Evolutionary conservation across 2,888 invertebrate species (phyloP), one percentile per base, ranked within the genome.

Genomic region (Beris morrisii): DNA sequence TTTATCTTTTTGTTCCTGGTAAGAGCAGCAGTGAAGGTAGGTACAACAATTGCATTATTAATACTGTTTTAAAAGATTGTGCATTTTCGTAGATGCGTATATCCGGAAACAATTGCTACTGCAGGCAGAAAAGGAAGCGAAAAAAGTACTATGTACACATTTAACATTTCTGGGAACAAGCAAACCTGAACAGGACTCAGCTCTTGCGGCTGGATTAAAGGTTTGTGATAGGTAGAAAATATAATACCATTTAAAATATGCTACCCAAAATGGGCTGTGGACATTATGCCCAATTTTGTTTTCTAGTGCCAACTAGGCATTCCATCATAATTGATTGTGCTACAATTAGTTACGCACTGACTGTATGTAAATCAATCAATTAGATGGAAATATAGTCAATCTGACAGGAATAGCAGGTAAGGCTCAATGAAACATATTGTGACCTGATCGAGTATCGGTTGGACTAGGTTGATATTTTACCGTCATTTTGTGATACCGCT

Each of bases 81-180:
- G 7, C 32, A 32, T 5, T 7, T 4, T 32, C 32, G 32, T 32
- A 59, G 59, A 48, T 31, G 13, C 28, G 6, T 31, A 48, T 12
- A 32, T 59, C 7, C 61, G 50, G 5, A 50, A 61, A 50, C 50
- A 61, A 15, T 38, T 61, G 5, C 38, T 61, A 6, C 22, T 52
- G 38, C 50, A 61, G 50, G 61, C 50, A 5, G 61, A 61, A 50
- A 61, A 61, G n/a, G 61, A 50, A 50, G 61, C 22, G 13, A 31
- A 50, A 32, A 28, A 50, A 4, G 32, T 61, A 12, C 11, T 11
- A 12, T 61, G 61, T 38, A n/a, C 5, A 9, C 50, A 61, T 38
- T 32, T 61, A 11, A 50, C 61, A 15, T 61, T 38, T 45, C 12
- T 61, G 22, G 61, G 50, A 52, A 52, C 61, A 3, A 61, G 38